Conservation (phyloP, 2,113 vertebrate genomes). For the Lagopus leucura region DNA sequence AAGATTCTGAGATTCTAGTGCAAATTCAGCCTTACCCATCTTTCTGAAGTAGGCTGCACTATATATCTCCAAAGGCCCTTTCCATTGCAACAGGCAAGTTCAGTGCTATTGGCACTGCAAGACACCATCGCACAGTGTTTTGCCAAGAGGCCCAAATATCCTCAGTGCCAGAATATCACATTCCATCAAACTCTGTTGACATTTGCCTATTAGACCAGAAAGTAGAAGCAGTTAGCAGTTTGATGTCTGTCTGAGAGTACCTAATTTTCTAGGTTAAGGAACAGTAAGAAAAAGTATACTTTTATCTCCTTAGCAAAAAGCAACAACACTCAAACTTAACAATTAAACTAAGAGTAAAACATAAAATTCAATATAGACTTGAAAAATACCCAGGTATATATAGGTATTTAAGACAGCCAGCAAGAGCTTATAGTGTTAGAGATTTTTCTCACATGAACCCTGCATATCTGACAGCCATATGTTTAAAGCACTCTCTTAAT, state of each 20-base stretch:
- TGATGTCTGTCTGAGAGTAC: not conserved
- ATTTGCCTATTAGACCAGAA: not conserved
- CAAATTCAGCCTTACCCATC: not conserved
- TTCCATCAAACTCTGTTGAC: not conserved
- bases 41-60: not conserved
- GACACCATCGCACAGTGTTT: not conserved
- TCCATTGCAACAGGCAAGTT: not conserved
- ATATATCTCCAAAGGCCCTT: not conserved
- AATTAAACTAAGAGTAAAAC: not conserved
- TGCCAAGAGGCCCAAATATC: rapidly evolving
- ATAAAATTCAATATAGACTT: not conserved
- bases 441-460: not conserved
- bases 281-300: not conserved
- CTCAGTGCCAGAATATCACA: not conserved
- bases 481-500: not conserved
- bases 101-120: not conserved
- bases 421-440: not conserved
- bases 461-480: not conserved
- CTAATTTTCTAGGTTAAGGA: not conserved
- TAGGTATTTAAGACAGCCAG: not conserved
- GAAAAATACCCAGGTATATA: not conserved
- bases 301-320: not conserved
- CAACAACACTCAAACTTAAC: not conserved
- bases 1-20: not conserved
- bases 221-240: not conserved